Evolutionary conservation across 2,113 vertebrate species (phyloP).

Genomic region (Spheniscus mendiculus): DNA sequence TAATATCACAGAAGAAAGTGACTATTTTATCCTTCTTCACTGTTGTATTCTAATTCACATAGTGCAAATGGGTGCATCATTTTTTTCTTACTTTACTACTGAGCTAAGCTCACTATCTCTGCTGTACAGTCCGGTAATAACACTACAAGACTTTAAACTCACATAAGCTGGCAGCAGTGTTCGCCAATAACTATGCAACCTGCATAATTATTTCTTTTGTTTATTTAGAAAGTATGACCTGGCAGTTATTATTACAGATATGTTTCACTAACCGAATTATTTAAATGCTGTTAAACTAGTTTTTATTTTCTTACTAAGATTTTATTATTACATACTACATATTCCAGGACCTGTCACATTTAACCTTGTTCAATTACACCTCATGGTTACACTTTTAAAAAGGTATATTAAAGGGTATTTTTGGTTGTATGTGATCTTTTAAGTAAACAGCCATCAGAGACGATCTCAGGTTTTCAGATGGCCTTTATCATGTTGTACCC

Average conservation of each 20-base stretch:
- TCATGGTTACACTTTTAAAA: background rate
- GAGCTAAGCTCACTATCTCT: background rate
- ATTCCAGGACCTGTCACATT: background rate
- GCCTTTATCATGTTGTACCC: background rate
- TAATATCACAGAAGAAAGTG: background rate
- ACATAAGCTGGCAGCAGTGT: background rate
- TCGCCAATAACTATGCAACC: background rate
- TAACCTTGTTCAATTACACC: background rate
- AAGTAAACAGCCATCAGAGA: background rate
- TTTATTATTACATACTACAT: background rate
- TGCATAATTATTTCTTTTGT: background rate
- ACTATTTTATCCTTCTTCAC: background rate
- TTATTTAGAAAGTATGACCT: background rate
- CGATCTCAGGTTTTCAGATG: background rate
- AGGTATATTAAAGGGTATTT: background rate
- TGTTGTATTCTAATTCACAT: background rate
- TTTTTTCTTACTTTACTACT: background rate
- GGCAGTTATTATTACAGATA: background rate
- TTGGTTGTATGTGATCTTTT: background rate
- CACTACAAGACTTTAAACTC: background rate
- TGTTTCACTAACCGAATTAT: background rate
- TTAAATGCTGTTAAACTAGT: background rate
- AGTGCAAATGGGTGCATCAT: background rate
- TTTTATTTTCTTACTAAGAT: background rate
- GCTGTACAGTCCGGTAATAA: background rate